Evolutionary conservation across 2,888 invertebrate species (phyloP), one percentile per base, ranked within the genome.

Genomic region (Mythimna pallens): DNA sequence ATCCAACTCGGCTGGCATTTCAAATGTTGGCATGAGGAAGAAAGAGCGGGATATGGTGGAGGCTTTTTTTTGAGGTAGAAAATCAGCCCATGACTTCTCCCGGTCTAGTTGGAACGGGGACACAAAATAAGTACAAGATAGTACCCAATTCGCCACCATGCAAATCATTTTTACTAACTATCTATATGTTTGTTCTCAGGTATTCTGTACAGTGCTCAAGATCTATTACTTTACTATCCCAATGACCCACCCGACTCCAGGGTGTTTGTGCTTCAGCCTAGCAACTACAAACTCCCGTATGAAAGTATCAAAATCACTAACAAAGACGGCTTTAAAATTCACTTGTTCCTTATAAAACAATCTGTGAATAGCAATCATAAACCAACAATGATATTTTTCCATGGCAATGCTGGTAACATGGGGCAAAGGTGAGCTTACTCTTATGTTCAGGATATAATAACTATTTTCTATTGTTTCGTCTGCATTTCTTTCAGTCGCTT

Each of bases 361-460:
- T 95, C 97, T 2, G 97, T 97, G 62, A 97, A 97, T 80, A 97
- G 97, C 85, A 97, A 97, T 83, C 97, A 97, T 88, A 97, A 97
- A 68, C 98, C 99, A 0, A 99, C 99, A 14, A 96, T 99, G 89
- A 95, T 99, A 66, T 99, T 98, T 94, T 97, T 99, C 82, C 99
- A 99, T 96, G 99, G 99, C 9, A 99, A 99, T 97, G 99, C 99
- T 68, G 99, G 99, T 20, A 99, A 99, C 92, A 98, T 99, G 97
- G 99, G 99, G 0, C 99, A 99, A 91, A 97, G 98, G 97, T 97
- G 80, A 87, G 87, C 47, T 52, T 78, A 7, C 14, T 40, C 17
- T 58, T 47, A 47, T 47, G 22, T 47, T 54, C 22, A 30, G 8
- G 0, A 50, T 20, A 50, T 20, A 50, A 50, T 14, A 50, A 50